Conservation (phyloP, 2,888 invertebrate species). For the Aquatica leii region DNA sequence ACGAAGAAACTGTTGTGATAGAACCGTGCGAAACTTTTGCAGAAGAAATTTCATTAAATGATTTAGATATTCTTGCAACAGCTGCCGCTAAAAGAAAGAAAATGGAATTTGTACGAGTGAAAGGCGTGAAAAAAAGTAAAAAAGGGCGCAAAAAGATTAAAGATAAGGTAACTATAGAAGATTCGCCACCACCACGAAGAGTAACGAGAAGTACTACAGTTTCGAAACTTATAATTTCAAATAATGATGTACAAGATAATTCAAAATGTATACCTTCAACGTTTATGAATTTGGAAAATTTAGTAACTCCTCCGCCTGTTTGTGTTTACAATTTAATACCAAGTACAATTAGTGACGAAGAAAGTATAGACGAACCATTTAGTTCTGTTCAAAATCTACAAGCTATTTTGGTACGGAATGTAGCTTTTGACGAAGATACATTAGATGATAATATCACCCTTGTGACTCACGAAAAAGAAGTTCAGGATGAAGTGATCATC, state of each 20-base stretch:
- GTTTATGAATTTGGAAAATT: conserved; percentile 36
- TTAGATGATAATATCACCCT: conserved; percentile 27
- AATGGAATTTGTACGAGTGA: conserved; percentile 8
- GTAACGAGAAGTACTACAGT: conserved; percentile 20
- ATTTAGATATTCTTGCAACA: conserved; percentile 16
- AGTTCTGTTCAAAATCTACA: conserved; percentile 1
- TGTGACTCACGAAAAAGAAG: neutral
- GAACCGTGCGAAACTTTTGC: neutral
- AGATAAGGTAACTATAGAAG: neutral
- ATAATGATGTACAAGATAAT: conserved; percentile 2
- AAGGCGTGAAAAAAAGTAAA: neutral
- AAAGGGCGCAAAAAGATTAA: conserved; percentile 2
- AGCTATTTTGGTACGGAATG: conserved; percentile 4
- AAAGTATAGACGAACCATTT: conserved; percentile 21
- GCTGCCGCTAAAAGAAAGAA: conserved; percentile 16
- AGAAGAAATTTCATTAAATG: conserved; percentile 2
- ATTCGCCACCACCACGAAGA: conserved; percentile 9
- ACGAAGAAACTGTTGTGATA: conserved; percentile 6
- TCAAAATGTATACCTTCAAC: conserved; percentile 33
- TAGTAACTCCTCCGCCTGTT: conserved; percentile 28
- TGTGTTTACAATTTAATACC: conserved; percentile 26
- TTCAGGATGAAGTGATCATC: conserved; percentile 15
- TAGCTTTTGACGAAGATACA: conserved; percentile 38
- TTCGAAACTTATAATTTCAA: neutral
- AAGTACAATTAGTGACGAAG: conserved; percentile 11